phyloP scores from a whole-genome alignment of 2,797 vertebrate genomes.

The Molothrus ater region DNA sequence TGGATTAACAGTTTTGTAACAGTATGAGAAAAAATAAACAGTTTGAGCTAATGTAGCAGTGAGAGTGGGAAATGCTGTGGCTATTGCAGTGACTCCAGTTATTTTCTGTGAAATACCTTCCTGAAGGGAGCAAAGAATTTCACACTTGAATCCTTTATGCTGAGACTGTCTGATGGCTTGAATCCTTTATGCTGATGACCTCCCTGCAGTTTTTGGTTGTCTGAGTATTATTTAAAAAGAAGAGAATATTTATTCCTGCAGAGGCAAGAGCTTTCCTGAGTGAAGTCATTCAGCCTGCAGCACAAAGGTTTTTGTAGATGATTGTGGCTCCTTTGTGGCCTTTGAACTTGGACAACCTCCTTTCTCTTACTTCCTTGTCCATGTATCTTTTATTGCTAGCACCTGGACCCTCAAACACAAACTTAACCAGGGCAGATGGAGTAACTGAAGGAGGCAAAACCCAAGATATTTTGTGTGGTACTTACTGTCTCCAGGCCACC shows the following conservation, averaged over 20 bases:
- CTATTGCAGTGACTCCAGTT: neutral
- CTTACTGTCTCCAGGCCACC: conserved; percentile 85
- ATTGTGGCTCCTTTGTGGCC: neutral
- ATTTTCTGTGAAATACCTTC: conserved; percentile 13
- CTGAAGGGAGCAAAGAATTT: neutral
- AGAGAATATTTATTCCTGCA: neutral
- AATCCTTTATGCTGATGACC: neutral
- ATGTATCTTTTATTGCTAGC: neutral
- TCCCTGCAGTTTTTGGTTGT: neutral
- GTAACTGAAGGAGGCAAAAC: neutral
- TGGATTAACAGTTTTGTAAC: neutral
- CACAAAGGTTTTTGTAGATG: neutral
- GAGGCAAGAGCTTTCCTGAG: neutral
- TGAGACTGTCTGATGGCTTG: neutral
- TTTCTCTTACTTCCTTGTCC: neutral
- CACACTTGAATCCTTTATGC: neutral
- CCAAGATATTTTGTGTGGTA: neutral
- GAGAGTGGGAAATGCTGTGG: neutral
- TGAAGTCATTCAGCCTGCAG: neutral
- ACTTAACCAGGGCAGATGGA: neutral
- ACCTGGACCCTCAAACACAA: neutral
- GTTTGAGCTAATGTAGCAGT: neutral
- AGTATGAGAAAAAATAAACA: neutral
- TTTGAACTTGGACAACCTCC: neutral
- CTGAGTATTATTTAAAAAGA: neutral